phyloP scores from a whole-genome alignment of 2,797 vertebrate genomes.

The Jordanella pulchra region DNA sequence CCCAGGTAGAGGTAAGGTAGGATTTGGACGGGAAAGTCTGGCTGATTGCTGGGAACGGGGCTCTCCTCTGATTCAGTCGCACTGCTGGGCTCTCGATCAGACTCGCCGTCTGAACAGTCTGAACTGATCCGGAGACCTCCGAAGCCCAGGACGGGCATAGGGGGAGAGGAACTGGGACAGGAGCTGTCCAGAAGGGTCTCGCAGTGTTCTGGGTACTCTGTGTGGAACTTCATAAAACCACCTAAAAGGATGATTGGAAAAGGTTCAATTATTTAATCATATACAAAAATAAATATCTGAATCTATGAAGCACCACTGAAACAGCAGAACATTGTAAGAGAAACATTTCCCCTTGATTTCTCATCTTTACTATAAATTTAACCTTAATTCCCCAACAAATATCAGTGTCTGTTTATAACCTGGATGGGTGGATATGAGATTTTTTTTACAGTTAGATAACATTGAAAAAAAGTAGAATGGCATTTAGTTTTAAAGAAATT shows the following conservation, averaged over 20 bases:
- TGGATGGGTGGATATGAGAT: background rate
- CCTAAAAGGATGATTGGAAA: constrained; percentile 75
- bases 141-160: constrained; percentile 89
- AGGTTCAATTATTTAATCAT: constrained; percentile 16
- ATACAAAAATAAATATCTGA: background rate
- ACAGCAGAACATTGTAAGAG: background rate
- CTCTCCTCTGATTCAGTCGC: constrained; percentile 96
- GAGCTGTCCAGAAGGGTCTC: constrained; percentile 95
- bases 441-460: background rate
- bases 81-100: constrained; percentile 92
- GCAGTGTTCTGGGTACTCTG: constrained; percentile 91
- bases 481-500: background rate
- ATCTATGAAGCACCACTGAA: background rate
- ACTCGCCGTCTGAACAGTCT: constrained; percentile 95
- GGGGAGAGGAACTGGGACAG: constrained; percentile 89
- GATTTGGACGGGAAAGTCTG: constrained; percentile 97
- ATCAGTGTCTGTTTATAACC: background rate
- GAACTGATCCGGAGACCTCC: constrained; percentile 96
- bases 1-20: constrained; percentile 96
- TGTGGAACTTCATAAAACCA: constrained; percentile 96
- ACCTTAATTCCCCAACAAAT: background rate
- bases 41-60: constrained; percentile 92
- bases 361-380: background rate
- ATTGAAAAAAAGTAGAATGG: background rate
- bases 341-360: background rate